Percentiles rank a stretch among this genome's conserved stretches.
Evolutionary conservation across 2,797 vertebrate genomes (phyloP).

Genomic region (Toxotes lorentzi): DNA sequence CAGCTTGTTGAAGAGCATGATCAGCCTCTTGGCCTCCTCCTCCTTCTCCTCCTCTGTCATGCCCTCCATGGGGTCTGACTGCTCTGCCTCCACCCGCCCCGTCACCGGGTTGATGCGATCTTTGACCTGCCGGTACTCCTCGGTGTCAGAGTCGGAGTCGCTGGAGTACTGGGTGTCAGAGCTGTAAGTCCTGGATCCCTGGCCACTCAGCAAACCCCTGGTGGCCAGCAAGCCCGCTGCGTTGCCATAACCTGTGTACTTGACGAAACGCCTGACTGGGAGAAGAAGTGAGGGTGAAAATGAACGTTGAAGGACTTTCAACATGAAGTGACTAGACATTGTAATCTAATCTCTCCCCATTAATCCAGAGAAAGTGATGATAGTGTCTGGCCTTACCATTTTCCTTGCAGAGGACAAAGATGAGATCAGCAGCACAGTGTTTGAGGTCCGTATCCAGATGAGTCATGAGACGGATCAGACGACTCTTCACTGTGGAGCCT

Average conservation of each 20-base stretch:
- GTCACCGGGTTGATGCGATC: slow-evolving; percentile 92
- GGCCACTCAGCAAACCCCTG: slow-evolving; percentile 72
- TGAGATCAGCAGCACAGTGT: slow-evolving; percentile 88
- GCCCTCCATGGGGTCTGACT: slow-evolving; percentile 93
- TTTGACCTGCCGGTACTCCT: slow-evolving; percentile 82
- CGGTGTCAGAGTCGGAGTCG: slow-evolving; percentile 83
- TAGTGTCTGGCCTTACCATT: slow-evolving; percentile 59
- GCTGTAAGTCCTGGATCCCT: slow-evolving; percentile 18
- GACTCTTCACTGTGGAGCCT: slow-evolving; percentile 83
- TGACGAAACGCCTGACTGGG: slow-evolving; percentile 87
- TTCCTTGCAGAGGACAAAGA: slow-evolving; percentile 91
- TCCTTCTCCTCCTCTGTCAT: slow-evolving; percentile 97
- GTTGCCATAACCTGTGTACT: slow-evolving; percentile 89
- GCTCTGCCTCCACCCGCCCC: slow-evolving; percentile 90
- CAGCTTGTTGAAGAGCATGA: slow-evolving; percentile 91
- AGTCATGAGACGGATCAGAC: slow-evolving; percentile 88
- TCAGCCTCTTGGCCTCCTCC: slow-evolving; percentile 90
- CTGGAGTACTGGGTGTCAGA: slow-evolving; percentile 79
- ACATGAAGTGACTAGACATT: background rate
- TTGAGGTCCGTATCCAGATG: slow-evolving; percentile 89
- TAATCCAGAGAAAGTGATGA: background rate
- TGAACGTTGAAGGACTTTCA: background rate
- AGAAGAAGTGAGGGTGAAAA: background rate
- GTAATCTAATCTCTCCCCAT: background rate
- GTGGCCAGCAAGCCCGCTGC: slow-evolving; percentile 87